Conservation (phyloP, 2,888 invertebrate genomes). For the Dynastes tityus region DNA sequence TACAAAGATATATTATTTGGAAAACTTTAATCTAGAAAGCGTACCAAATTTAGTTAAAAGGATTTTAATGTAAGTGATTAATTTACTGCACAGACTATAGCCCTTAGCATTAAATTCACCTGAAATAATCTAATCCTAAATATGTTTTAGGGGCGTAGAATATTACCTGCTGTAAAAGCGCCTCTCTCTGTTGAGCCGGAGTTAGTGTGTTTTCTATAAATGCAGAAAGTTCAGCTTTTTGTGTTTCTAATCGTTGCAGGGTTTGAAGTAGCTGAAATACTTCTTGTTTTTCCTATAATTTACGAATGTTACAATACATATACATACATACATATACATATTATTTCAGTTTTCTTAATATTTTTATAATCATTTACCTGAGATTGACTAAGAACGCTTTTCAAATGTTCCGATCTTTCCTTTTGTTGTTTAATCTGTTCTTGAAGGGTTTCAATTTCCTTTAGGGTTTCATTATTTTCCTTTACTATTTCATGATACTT, state of each 20-base stretch:
- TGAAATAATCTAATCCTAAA: background rate
- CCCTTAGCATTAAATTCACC: background rate
- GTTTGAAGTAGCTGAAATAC: conserved; percentile 58
- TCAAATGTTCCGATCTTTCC: conserved; percentile 57
- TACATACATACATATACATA: too few species aligned
- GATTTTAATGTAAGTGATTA: too few species aligned
- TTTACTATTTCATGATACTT: conserved; percentile 58
- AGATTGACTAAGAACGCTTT: conserved; percentile 57
- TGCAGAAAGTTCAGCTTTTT: conserved; percentile 56
- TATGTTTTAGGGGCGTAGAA: background rate
- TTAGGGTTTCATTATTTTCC: conserved; percentile 56
- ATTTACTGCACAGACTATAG: too few species aligned
- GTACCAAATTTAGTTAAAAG: too few species aligned
- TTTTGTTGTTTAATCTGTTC: conserved; percentile 57
- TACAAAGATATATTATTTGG: background rate
- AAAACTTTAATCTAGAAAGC: background rate
- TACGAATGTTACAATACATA: background rate
- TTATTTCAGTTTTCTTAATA: too few species aligned
- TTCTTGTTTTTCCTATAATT: conserved; percentile 57
- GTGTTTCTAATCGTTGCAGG: conserved; percentile 55
- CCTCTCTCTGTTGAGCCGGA: conserved; percentile 61
- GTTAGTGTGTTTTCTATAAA: conserved; percentile 60
- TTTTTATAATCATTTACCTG: conserved; percentile 47
- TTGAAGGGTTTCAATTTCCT: conserved; percentile 57
- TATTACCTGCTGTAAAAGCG: conserved; percentile 57